phyloP scores from a whole-genome alignment of 1,140 invertebrate species.

The Cephus cinctus region DNA sequence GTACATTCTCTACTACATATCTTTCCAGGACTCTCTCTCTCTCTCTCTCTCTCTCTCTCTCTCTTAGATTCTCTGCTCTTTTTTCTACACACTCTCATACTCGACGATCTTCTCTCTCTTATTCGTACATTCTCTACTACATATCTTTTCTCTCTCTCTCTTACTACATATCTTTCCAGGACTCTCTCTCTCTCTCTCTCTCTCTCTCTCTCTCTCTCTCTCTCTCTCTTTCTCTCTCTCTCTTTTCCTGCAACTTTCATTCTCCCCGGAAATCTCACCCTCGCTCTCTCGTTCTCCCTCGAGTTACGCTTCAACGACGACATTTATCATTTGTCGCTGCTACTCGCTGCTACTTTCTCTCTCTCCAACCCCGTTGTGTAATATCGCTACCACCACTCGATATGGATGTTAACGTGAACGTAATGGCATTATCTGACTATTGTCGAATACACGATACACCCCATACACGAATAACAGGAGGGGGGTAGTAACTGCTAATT shows the following conservation, averaged over 20 bases:
- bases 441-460: slow-evolving; percentile 26
- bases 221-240: slow-evolving; percentile 16
- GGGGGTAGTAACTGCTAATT: slow-evolving; percentile 31
- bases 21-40: slow-evolving; percentile 14
- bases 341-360: no score
- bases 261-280: slow-evolving; percentile 11
- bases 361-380: no score
- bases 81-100: no score
- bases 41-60: slow-evolving; percentile 15
- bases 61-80: slow-evolving; percentile 16
- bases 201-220: background rate
- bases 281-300: slow-evolving; percentile 18
- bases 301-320: slow-evolving; percentile 34
- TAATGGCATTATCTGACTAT: slow-evolving; percentile 39
- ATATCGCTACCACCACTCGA: slow-evolving; percentile 28
- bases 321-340: slow-evolving; percentile 42
- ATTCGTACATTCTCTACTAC: slow-evolving; percentile 3
- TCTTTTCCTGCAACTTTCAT: slow-evolving; percentile 14
- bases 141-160: slow-evolving; percentile 8
- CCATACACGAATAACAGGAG: background rate
- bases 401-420: slow-evolving; percentile 40
- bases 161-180: no score
- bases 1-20: slow-evolving; percentile 4
- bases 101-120: slow-evolving; percentile 4
- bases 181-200: slow-evolving; percentile 7